Conservation (phyloP, 2,888 invertebrate genomes). For the Calephelis perditalis region DNA sequence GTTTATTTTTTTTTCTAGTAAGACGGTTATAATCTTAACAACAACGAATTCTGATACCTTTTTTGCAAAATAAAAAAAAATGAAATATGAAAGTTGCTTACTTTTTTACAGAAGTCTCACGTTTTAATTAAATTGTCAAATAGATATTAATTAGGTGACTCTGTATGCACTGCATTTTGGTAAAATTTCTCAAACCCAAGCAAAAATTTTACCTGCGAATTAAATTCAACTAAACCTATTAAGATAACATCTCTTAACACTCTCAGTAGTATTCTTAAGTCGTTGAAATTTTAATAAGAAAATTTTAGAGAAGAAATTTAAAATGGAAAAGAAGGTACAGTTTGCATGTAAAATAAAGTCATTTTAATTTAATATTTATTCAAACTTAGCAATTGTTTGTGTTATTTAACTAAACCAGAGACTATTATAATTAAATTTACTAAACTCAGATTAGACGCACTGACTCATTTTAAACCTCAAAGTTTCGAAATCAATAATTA, state of each 20-base stretch:
- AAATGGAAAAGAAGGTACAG: not conserved
- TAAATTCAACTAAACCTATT: constrained; percentile 3
- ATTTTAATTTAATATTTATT: too few species aligned
- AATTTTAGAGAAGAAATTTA: not conserved
- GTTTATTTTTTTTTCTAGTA: too few species aligned
- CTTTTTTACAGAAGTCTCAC: not conserved
- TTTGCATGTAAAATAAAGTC: not conserved
- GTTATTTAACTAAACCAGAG: too few species aligned
- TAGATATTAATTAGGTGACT: not conserved
- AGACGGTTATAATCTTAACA: too few species aligned
- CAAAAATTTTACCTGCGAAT: not conserved
- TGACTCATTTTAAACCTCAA: too few species aligned
- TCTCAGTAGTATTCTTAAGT: not conserved
- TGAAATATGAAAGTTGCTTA: too few species aligned
- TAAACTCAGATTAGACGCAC: too few species aligned
- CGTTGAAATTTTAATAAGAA: not conserved
- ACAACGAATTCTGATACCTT: too few species aligned
- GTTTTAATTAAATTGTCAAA: not conserved
- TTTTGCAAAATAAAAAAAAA: too few species aligned
- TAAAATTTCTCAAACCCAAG: not conserved
- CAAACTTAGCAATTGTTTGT: too few species aligned
- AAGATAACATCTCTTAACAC: constrained; percentile 3
- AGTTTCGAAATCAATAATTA: too few species aligned
- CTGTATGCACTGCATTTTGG: not conserved
- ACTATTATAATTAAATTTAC: too few species aligned